Percentiles rank a stretch among this genome's conserved stretches.
Conservation (phyloP, 2,888 invertebrate species). For the Aspidiotus rigidus region DNA sequence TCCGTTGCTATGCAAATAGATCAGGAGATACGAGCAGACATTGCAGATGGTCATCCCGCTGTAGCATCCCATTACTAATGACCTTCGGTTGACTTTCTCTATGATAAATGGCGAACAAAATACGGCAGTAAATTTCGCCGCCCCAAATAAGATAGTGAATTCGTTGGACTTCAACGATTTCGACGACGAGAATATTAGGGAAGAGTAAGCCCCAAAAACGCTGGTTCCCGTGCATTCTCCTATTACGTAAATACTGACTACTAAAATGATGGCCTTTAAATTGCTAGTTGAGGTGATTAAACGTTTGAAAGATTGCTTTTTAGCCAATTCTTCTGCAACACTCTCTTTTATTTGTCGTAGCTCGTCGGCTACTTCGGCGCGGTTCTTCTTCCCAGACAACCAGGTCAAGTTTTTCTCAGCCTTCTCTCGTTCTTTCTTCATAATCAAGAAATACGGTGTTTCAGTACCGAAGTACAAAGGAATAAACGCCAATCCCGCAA, state of each 20-base stretch:
- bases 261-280: not conserved
- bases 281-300: not conserved
- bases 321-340: not conserved
- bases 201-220: not conserved
- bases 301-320: not conserved
- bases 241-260: not conserved
- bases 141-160: not conserved
- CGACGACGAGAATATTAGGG: not conserved
- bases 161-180: not conserved
- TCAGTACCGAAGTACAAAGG: not conserved
- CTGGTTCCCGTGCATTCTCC: not conserved
- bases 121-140: not conserved
- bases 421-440: not conserved
- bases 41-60: not conserved
- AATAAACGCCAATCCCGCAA: no score
- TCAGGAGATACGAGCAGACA: not conserved
- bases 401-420: not conserved
- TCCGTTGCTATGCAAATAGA: not conserved
- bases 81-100: not conserved
- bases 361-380: not conserved
- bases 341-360: not conserved
- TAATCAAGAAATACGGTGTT: not conserved
- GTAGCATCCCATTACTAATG: not conserved
- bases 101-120: not conserved
- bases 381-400: not conserved